Percentiles rank a stretch among this genome's conserved stretches.
Conservation (phyloP, 2,113 vertebrate species). For the Hippolais icterina region DNA sequence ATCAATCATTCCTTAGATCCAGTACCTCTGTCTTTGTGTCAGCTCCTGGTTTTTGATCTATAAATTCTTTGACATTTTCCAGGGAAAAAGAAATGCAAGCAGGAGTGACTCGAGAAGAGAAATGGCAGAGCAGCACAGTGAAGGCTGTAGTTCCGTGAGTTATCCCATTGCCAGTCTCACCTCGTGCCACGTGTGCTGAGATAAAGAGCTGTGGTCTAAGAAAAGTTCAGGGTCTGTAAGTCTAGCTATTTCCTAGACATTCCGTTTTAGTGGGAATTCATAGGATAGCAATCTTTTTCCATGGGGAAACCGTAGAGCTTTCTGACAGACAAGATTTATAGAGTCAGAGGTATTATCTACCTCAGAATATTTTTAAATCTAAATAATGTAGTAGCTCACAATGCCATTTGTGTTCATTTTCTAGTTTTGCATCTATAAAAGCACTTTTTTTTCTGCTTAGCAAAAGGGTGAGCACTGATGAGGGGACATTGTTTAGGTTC, state of each 20-base stretch:
- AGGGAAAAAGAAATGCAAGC: not conserved
- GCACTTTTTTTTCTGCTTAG: not conserved
- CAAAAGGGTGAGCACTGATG: not conserved
- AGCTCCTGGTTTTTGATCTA: slow-evolving; percentile 14
- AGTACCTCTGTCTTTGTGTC: not conserved
- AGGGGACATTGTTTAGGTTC: not conserved
- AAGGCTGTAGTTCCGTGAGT: not conserved
- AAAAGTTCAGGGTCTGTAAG: not conserved
- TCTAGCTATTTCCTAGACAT: not conserved
- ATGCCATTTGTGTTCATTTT: not conserved
- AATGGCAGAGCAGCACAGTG: not conserved
- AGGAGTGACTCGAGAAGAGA: not conserved
- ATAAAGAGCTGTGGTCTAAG: not conserved
- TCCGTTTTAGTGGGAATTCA: not conserved
- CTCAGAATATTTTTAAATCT: not conserved
- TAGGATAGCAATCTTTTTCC: not conserved
- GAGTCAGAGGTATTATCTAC: not conserved
- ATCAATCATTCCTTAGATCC: slow-evolving; percentile 10
- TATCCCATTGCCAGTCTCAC: not conserved
- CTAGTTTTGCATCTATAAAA: not conserved
- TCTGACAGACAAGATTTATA: not conserved
- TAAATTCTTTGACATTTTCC: slow-evolving; percentile 26
- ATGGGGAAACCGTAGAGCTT: not conserved
- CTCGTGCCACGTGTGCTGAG: not conserved
- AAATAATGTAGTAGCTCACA: not conserved